Conservation (phyloP, 2,888 invertebrate species). For the Lepidocyrtinus sp. region DNA sequence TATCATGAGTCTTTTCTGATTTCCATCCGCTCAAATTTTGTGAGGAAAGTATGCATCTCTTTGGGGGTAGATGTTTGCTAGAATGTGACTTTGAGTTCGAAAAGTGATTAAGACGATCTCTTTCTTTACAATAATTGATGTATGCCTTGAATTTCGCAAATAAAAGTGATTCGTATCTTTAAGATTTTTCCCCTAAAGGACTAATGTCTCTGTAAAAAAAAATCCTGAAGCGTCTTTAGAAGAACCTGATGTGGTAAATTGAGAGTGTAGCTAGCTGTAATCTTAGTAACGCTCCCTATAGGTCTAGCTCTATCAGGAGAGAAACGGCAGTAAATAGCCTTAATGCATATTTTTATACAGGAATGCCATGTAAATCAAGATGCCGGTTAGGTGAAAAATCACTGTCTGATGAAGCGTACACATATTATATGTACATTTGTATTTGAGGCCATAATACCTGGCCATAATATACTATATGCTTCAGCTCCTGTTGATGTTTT, state of each 20-base stretch:
- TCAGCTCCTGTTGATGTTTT: background rate
- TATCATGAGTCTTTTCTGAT: background rate
- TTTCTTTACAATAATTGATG: background rate
- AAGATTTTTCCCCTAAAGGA: background rate
- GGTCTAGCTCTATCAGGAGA: too few relatives aligned
- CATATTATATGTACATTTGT: too few relatives aligned
- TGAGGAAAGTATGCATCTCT: background rate
- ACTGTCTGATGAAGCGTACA: slow-evolving; percentile 10
- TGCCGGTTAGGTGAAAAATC: background rate
- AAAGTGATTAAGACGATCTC: background rate
- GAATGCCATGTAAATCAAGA: slow-evolving; percentile 5
- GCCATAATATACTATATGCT: slow-evolving; percentile 8
- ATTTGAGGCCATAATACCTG: background rate
- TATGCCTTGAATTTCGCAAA: background rate
- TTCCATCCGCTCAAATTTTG: background rate
- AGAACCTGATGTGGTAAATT: slow-evolving; percentile 45
- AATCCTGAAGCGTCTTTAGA: background rate
- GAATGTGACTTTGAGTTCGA: background rate
- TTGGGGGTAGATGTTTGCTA: background rate
- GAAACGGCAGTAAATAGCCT: background rate
- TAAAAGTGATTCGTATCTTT: background rate
- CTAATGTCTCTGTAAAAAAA: background rate
- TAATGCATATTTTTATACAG: slow-evolving; percentile 1
- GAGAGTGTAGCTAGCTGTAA: too few relatives aligned
- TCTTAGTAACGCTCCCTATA: too few relatives aligned